Evolutionary conservation across 2,888 invertebrate genomes (phyloP), one percentile per base, ranked within the genome.

Genomic region (Thereva unica): DNA sequence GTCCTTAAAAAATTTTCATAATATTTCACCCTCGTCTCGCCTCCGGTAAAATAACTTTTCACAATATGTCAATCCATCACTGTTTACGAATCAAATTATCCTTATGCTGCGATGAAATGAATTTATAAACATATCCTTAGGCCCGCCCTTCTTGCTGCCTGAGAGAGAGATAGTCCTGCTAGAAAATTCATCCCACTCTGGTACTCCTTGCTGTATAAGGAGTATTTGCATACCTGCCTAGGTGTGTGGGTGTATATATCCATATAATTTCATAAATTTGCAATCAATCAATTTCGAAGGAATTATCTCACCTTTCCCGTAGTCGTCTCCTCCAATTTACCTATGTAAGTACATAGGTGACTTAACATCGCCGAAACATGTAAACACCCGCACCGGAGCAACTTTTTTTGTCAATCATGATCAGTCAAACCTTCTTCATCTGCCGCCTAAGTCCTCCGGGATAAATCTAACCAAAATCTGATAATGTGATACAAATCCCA

Each of bases 281-380:
- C 47, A 59, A 59, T 59, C 57, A 59, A 59, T 59, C 57, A 59
- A 59, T 47, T 47, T 59, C 12, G 7, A 59, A 9, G 7, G 37
- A 34, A 59, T 47, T 59, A 47, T 37, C 57, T 47, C 8, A 59
- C 45, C 57, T 45, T 37, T 35, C 10, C 23, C 23, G 23, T 23
- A n/a, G 45, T 44, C 5, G 37, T 9, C 37, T 5, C 6, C 4
- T 53, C 9, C 45, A 23, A 12, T 37, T 45, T 7, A 9, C 37
- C 10, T 34, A 8, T 34, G 53, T 38, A 53, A 38, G 53, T 37
- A 38, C 35, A 9, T 37, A 10, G 9, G 37, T 38, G 37, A 38
- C 53, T 38, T 44, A 44, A 8, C 53, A 38, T 10, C 23, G 23
- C 23, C 23, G 38, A 52, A 53, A 53, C 37, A 53, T 38, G 37